A percentile compares a stretch with the other conserved stretches of the same genome.
Conservation (phyloP, 2,888 invertebrate species). For the Micoletzkya japonica region DNA sequence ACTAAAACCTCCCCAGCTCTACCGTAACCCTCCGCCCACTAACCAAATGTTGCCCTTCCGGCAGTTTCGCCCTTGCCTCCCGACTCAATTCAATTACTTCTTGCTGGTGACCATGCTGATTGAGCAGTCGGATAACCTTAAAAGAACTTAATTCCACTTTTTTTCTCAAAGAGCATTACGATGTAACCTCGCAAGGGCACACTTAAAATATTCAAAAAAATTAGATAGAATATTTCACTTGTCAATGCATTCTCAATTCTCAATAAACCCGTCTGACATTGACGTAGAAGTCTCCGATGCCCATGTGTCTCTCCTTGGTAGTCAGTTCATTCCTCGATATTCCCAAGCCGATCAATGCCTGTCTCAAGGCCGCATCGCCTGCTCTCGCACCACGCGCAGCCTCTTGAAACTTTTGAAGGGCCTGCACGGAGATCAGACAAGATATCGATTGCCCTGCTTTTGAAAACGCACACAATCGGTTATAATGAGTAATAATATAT, state of each 20-base stretch:
- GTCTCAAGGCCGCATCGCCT: constrained; percentile 4
- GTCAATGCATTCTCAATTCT: neutral
- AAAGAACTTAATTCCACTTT: neutral
- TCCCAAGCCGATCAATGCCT: constrained; percentile 5
- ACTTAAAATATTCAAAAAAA: neutral
- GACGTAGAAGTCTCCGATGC: constrained; percentile 23
- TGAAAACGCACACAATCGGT: neutral
- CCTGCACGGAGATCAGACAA: neutral
- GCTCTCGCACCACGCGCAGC: constrained; percentile 13
- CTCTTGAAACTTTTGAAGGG: constrained; percentile 16
- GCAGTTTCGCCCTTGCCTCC: constrained; percentile 22
- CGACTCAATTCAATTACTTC: constrained; percentile 28
- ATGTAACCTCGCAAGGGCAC: neutral
- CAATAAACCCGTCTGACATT: neutral
- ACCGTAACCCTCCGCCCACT: neutral
- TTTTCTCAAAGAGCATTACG: neutral
- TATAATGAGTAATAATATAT: neutral
- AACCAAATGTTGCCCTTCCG: constrained; percentile 20
- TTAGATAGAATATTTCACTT: neutral
- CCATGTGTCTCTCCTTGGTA: constrained; percentile 7
- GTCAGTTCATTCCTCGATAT: neutral
- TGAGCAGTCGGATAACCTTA: constrained; percentile 22
- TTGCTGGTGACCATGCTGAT: constrained; percentile 25
- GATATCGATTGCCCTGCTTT: neutral
- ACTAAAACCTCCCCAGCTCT: neutral